These are phyloP conservation scores for Grammomys surdaster DNA, from an alignment of 2,113 vertebrate genomes.

Conservation along the genomic window DNA sequence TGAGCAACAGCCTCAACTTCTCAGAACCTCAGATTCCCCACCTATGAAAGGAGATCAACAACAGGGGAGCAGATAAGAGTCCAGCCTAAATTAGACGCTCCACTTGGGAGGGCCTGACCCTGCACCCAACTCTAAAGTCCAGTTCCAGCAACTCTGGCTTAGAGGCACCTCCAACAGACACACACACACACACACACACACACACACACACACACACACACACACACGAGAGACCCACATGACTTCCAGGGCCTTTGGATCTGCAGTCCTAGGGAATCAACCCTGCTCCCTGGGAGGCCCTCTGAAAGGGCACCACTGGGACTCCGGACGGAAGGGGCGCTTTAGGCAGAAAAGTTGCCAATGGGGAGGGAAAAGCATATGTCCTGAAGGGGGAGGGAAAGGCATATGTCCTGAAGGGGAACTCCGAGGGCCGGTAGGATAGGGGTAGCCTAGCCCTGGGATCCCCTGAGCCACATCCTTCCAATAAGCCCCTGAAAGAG, in stretches of 20 bases:
- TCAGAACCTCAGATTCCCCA: constrained; percentile 24
- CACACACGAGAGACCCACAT: not conserved
- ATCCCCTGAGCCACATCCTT: not conserved
- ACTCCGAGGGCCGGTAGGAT: not conserved
- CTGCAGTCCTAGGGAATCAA: not conserved
- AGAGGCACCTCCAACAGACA: not conserved
- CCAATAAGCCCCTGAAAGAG: not conserved
- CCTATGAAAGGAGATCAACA: not conserved
- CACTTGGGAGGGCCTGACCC: not conserved
- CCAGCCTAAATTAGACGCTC: not conserved
- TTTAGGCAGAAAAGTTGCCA: not conserved
- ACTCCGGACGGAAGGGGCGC: not conserved
- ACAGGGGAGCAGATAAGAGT: not conserved
- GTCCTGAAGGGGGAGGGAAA: not conserved
- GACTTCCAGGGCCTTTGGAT: not conserved
- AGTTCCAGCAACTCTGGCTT: not conserved
- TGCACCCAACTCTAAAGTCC: not conserved
- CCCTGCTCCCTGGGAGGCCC: not conserved
- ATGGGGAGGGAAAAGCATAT: not conserved
- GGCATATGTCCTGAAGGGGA: not conserved
- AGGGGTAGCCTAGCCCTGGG: not conserved
- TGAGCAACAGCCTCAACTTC: not conserved
- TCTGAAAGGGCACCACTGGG: not conserved
- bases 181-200: not conserved
- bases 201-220: not conserved